Percentiles rank a stretch among this genome's conserved stretches.
phyloP scores from a whole-genome alignment of 2,797 vertebrate genomes.

The Austrolebias charrua region DNA sequence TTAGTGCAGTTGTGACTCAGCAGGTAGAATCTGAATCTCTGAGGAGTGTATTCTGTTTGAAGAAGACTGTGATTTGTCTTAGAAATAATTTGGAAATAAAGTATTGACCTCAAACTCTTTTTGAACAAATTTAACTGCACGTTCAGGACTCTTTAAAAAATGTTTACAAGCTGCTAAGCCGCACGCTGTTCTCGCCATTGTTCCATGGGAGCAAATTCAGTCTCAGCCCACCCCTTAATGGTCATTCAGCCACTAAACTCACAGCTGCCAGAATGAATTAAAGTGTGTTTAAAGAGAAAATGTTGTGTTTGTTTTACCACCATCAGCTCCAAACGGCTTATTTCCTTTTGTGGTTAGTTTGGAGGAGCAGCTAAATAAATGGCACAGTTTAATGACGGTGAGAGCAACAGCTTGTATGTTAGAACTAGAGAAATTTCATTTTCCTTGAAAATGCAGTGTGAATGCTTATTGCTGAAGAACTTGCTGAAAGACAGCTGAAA shows the following conservation, averaged over 20 bases:
- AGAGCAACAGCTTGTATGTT: slow-evolving; percentile 60
- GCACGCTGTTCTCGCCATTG: slow-evolving; percentile 3
- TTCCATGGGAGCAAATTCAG: slow-evolving; percentile 13
- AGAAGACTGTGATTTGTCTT: background rate
- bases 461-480: no score
- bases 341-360: slow-evolving; percentile 64
- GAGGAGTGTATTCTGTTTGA: no score
- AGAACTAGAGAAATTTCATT: slow-evolving; percentile 49
- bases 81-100: background rate
- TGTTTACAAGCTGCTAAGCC: slow-evolving; percentile 12
- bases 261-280: slow-evolving; percentile 47
- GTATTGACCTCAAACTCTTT: background rate
- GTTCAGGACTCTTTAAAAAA: background rate
- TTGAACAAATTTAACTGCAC: slow-evolving; percentile 3
- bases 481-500: no score
- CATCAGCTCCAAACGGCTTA: slow-evolving; percentile 61
- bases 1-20: no score
- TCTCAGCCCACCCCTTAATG: slow-evolving; percentile 1
- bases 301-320: slow-evolving; percentile 35
- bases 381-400: slow-evolving; percentile 58
- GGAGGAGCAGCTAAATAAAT: slow-evolving; percentile 59
- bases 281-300: slow-evolving; percentile 36
- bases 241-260: slow-evolving; percentile 16
- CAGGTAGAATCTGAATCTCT: no score
- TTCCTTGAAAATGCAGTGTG: no score